Base-by-base conservation (phyloP, 2,888 invertebrate genomes). In the Leuctra nigra region DNA sequence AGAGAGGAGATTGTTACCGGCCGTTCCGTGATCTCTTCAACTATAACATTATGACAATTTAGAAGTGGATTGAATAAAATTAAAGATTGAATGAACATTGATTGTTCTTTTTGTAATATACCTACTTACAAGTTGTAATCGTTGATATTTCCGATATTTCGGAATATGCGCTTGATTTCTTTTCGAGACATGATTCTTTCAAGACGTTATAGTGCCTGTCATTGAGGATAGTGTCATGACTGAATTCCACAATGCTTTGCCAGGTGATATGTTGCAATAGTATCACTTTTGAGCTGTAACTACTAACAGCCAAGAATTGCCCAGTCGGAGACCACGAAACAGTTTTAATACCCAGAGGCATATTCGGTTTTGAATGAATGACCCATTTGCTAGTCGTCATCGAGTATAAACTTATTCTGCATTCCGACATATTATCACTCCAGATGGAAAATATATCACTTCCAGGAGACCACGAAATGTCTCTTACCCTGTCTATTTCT, bases 211-310 rank as follows among this genome's bases (percentile, higher is more conserved):
- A 56, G 11, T 25, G 14, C 7, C 1, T 24, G 9, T 52, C 35
- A 16, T 29, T n/a, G 13, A 56, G 36, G 22, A 44, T 6, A 20
- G 35, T 24, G 13, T 16, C 4, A 16, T 56, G 56, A 16, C 1
- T 4, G n/a, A 52, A 53, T 14, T 33, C 36, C 14, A 36, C 25
- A 3, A 56, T 52, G 14, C 36, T 22, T 14, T 56, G 44, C 56
- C 56, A 56, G 4, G 56, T 53, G 18, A 56, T 46, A 20, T 41
- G 41, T 18, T 56, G 53, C 35, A 56, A 25, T 13, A 56, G 16
- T 18, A 46, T 44, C 2, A 56, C 29, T 44, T 36, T n/a, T 6
- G 29, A 35, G 24, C 24, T 14, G 36, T 14, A 48, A 18, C 23
- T 11, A 18, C 56, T 46, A 44, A 46, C 44, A 11, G 53, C 53